A percentile compares a stretch with the other conserved stretches of the same genome.
phyloP scores from a whole-genome alignment of 2,797 vertebrate species.

The Caiman crocodilus region DNA sequence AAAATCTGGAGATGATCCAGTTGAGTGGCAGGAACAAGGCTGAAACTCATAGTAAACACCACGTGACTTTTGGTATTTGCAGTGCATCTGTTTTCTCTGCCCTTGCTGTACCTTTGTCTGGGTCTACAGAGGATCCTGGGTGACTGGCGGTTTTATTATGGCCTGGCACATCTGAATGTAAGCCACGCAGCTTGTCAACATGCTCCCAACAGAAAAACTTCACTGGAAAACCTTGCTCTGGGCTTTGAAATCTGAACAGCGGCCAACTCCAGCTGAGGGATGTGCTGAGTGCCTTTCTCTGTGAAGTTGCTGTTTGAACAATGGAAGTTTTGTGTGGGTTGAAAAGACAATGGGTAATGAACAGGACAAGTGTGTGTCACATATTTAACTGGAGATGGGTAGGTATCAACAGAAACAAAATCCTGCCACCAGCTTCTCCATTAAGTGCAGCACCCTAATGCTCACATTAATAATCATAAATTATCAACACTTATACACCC shows the following conservation, averaged over 20 bases:
- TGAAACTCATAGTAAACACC: slow-evolving; percentile 54
- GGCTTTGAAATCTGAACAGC: slow-evolving; percentile 52
- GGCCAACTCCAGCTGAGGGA: slow-evolving; percentile 48
- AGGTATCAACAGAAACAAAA: neutral
- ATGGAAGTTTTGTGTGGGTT: slow-evolving; percentile 50
- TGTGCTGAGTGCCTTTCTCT: neutral
- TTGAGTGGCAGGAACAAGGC: slow-evolving; percentile 3
- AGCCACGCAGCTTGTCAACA: slow-evolving; percentile 51
- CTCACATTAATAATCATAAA: neutral
- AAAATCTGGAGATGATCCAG: slow-evolving; percentile 41
- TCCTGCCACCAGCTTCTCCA: neutral
- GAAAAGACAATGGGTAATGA: neutral
- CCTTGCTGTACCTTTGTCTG: slow-evolving; percentile 38
- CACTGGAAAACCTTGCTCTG: slow-evolving; percentile 42
- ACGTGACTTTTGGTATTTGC: slow-evolving; percentile 61
- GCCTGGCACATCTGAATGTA: slow-evolving; percentile 40
- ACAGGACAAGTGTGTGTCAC: neutral
- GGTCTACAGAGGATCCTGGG: slow-evolving; percentile 59
- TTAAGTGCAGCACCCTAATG: neutral
- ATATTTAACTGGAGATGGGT: neutral
- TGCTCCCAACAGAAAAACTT: slow-evolving; percentile 49
- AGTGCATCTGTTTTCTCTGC: slow-evolving; percentile 63
- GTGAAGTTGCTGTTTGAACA: slow-evolving; percentile 49
- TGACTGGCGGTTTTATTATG: slow-evolving; percentile 39
- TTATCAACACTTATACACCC: neutral